Evolutionary conservation across 2,888 invertebrate genomes (phyloP).

Genomic region (Cosmopolites sordidus): DNA sequence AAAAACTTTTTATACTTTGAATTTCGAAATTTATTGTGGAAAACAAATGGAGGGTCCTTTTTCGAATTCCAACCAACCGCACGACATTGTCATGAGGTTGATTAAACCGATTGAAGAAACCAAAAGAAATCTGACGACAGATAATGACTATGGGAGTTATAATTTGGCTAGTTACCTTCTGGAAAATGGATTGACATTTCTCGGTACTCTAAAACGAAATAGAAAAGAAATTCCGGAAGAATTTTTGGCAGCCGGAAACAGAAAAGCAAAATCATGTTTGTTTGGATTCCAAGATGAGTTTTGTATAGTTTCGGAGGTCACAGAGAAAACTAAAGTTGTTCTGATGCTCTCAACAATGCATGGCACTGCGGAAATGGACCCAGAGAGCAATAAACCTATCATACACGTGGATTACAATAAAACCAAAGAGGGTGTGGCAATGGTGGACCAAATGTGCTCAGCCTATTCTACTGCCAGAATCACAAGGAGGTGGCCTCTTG

Average conservation of each 20-base stretch:
- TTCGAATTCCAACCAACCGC: slow-evolving; percentile 22
- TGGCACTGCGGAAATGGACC: slow-evolving; percentile 33
- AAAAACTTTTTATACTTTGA: no score
- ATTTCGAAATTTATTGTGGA: no score
- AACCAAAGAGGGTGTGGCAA: slow-evolving; percentile 14
- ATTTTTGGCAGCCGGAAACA: slow-evolving; percentile 28
- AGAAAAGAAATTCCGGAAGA: slow-evolving; percentile 33
- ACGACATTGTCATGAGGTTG: slow-evolving; percentile 26
- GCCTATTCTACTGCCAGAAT: slow-evolving; percentile 11
- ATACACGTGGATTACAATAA: slow-evolving; percentile 11
- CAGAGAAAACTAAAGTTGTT: slow-evolving; percentile 28
- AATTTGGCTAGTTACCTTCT: slow-evolving; percentile 25
- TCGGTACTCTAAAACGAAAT: slow-evolving; percentile 28
- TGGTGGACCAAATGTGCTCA: slow-evolving; percentile 13
- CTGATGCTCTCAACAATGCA: slow-evolving; percentile 29
- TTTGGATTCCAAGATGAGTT: slow-evolving; percentile 30
- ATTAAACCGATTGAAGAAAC: slow-evolving; percentile 24
- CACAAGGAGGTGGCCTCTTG: background rate
- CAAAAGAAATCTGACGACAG: slow-evolving; percentile 32
- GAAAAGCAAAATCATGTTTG: slow-evolving; percentile 8
- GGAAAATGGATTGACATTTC: slow-evolving; percentile 22
- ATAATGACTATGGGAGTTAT: slow-evolving; percentile 27
- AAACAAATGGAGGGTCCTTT: slow-evolving; percentile 29
- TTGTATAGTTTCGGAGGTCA: slow-evolving; percentile 22
- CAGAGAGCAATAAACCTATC: slow-evolving; percentile 24